phyloP scores from a whole-genome alignment of 2,888 invertebrate genomes.

The Globia sparganii region DNA sequence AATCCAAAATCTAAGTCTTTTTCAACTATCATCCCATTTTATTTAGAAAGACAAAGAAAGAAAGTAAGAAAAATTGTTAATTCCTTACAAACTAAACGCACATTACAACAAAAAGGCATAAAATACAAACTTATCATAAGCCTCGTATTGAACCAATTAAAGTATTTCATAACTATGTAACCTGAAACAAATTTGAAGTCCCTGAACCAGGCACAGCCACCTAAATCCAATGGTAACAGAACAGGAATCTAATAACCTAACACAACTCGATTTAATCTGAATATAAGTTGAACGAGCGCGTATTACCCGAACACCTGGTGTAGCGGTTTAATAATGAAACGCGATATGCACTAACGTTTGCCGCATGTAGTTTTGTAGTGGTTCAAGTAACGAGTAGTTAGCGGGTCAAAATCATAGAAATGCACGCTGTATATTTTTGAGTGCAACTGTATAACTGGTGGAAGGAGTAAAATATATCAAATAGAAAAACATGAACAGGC shows the following conservation, averaged over 20 bases:
- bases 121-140: too few relatives aligned
- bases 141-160: too few relatives aligned
- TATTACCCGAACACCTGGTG: conserved; percentile 65
- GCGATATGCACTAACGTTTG: conserved; percentile 64
- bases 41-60: too few relatives aligned
- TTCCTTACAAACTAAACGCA: too few relatives aligned
- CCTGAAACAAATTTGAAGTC: background rate
- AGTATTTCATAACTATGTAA: too few relatives aligned
- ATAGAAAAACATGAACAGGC: background rate
- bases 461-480: too few relatives aligned
- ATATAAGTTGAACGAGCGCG: conserved; percentile 48
- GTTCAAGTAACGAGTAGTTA: background rate
- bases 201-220: conserved; percentile 7
- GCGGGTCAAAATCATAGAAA: background rate
- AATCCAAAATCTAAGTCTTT: too few relatives aligned
- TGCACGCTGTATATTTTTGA: too few relatives aligned
- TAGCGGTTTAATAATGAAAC: conserved; percentile 70
- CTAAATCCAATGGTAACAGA: conserved; percentile 1
- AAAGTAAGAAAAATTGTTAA: too few relatives aligned
- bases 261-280: conserved; percentile 29
- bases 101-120: too few relatives aligned
- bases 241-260: conserved; percentile 38
- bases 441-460: too few relatives aligned
- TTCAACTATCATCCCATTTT: too few relatives aligned
- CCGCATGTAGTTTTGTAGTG: conserved; percentile 37